A percentile compares a stretch with the other conserved stretches of the same genome.
Conservation (phyloP, 2,888 invertebrate genomes). For the Mongoloraphidia duomilia region DNA sequence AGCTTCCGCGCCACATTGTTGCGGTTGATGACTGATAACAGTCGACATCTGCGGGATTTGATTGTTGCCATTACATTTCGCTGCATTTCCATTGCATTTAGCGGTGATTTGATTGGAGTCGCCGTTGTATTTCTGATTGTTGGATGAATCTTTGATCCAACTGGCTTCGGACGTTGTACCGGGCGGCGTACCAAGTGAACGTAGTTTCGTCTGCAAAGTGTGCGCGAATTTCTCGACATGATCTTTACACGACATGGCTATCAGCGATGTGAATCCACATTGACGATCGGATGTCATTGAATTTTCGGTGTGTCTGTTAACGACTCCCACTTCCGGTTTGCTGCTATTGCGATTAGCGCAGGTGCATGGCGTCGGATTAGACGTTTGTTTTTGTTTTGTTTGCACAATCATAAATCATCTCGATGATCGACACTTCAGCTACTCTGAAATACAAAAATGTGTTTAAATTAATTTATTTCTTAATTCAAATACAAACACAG, state of each 20-base stretch:
- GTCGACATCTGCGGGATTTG: slow-evolving; percentile 20
- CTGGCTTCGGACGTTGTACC: slow-evolving; percentile 18
- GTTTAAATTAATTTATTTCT: too few species aligned
- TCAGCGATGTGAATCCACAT: slow-evolving; percentile 52
- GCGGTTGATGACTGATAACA: slow-evolving; percentile 35
- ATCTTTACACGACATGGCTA: slow-evolving; percentile 67
- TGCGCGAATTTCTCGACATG: slow-evolving; percentile 70
- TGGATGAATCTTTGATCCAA: slow-evolving; percentile 7
- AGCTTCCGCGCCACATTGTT: slow-evolving; percentile 26
- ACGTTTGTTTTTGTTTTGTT: too few species aligned
- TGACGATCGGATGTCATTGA: slow-evolving; percentile 16
- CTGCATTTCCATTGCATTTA: neutral
- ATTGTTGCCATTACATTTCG: slow-evolving; percentile 16
- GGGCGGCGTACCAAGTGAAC: slow-evolving; percentile 41
- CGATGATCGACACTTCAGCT: too few species aligned
- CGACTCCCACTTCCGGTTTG: neutral
- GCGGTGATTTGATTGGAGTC: neutral
- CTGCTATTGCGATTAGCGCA: too few species aligned
- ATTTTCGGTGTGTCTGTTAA: neutral
- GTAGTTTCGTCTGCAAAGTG: slow-evolving; percentile 57
- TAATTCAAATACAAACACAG: too few species aligned
- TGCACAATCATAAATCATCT: too few species aligned
- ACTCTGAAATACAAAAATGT: too few species aligned
- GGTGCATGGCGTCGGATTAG: too few species aligned
- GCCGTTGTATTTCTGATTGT: slow-evolving; percentile 6